phyloP scores from a whole-genome alignment of 2,113 vertebrate species.

The Delphinapterus leucas region DNA sequence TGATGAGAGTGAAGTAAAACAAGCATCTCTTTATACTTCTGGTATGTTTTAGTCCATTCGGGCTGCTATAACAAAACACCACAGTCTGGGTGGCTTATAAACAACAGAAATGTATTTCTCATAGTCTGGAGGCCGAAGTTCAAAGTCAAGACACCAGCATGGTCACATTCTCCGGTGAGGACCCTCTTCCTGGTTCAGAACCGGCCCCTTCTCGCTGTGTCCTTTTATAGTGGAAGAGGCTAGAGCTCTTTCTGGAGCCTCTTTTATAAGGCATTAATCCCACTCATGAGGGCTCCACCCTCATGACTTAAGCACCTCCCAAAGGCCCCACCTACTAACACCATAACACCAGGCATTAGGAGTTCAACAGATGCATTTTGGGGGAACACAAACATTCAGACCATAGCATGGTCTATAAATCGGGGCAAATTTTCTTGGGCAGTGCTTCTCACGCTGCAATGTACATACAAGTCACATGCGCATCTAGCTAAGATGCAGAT shows the following conservation, averaged over 20 bases:
- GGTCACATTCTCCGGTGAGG: background rate
- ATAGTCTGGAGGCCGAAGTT: background rate
- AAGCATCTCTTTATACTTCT: background rate
- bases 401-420: background rate
- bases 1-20: background rate
- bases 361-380: background rate
- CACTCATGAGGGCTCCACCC: background rate
- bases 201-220: background rate
- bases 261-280: background rate
- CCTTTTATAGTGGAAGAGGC: background rate
- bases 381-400: background rate
- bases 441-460: background rate
- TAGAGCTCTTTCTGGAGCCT: background rate
- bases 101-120: background rate
- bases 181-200: background rate
- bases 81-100: background rate
- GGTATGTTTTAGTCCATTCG: background rate
- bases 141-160: background rate
- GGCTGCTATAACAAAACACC: background rate
- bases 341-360: background rate
- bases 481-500: background rate
- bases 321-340: background rate
- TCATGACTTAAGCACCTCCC: background rate
- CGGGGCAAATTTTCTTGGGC: background rate
- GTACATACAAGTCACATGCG: background rate